phyloP scores from a whole-genome alignment of 2,888 invertebrate species.

The Elaeidobius kamerunicus region DNA sequence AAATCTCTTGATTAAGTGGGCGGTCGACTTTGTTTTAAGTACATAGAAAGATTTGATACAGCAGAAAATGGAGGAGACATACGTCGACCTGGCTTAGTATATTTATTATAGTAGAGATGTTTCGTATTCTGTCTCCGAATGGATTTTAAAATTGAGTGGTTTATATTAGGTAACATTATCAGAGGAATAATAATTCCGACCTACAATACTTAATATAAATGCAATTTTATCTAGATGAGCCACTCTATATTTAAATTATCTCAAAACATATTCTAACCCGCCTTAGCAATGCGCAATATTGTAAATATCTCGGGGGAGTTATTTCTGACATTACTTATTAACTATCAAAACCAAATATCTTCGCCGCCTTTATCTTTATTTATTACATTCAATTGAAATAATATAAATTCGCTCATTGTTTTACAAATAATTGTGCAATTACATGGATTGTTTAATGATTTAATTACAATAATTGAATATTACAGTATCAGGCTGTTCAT shows the following conservation, averaged over 20 bases:
- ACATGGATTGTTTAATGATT: slow-evolving; percentile 13
- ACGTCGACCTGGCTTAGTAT: too few relatives aligned
- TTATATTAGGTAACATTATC: too few relatives aligned
- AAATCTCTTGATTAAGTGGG: slow-evolving; percentile 11
- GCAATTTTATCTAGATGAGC: too few relatives aligned
- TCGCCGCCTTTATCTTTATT: slow-evolving; percentile 15
- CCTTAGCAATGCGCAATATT: too few relatives aligned
- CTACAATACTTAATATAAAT: too few relatives aligned
- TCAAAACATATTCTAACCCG: too few relatives aligned
- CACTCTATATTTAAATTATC: too few relatives aligned
- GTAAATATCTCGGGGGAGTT: not conserved
- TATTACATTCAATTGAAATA: slow-evolving; percentile 17
- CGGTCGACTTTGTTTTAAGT: slow-evolving; percentile 13
- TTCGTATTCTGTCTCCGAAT: too few relatives aligned
- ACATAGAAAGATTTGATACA: not conserved
- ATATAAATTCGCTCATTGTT: slow-evolving; percentile 14
- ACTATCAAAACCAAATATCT: not conserved
- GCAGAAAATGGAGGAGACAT: too few relatives aligned
- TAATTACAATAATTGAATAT: slow-evolving; percentile 22
- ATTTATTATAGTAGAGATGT: too few relatives aligned
- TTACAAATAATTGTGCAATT: slow-evolving; percentile 24
- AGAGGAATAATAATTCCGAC: too few relatives aligned
- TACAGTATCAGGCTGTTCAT: slow-evolving; percentile 12
- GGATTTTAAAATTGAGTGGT: too few relatives aligned
- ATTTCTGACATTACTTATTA: not conserved